Evolutionary conservation across 2,888 invertebrate genomes (phyloP), one percentile per base, ranked within the genome.

Genomic region (Chrysodeixis includens): DNA sequence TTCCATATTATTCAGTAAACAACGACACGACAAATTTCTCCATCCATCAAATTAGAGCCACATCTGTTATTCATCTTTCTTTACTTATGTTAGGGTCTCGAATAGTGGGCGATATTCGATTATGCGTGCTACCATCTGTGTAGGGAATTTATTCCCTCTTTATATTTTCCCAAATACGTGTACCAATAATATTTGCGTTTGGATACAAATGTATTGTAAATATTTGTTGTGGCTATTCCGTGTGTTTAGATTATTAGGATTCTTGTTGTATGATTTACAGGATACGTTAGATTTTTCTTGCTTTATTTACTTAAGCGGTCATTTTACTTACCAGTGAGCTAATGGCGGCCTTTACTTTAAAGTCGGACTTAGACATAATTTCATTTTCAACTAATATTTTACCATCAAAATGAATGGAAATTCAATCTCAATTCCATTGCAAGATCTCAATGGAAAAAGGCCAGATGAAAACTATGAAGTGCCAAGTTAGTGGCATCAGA

Each of bases 11-110:
- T 62, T 60, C 26, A 59, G 59, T 57, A 74, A 71, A 71, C 44
- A 71, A 61, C 67, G 32, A 12, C 52, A 67, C 61, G 70, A 72
- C 76, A 76, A 80, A 80, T 75, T 74, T 78, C 66, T 62, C 66
- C 79, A 81, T 80, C 76, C 74, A 81, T 80, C 81, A 81, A 76
- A 80, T 81, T 78, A 81, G 64, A 61, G 66, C 53, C 81, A 53
- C 80, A 81, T 80, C 76, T 80, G 80, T 68, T 79, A 81, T 81
- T 80, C 80, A 81, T 81, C 71, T 78, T 71, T 70, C 74, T 65
- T 76, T 78, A 71, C 78, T 73, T 76, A 67, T 65, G 66, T 76
- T 69, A 30, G 62, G 76, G 68, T 54, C 53, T 16, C 61, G 56
- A 68, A 71, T 74, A 76, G 71, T 79, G 74, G 76, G 73, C 64